Evolutionary conservation across 2,113 vertebrate species (phyloP).

Genomic region (Rutilus rutilus): DNA sequence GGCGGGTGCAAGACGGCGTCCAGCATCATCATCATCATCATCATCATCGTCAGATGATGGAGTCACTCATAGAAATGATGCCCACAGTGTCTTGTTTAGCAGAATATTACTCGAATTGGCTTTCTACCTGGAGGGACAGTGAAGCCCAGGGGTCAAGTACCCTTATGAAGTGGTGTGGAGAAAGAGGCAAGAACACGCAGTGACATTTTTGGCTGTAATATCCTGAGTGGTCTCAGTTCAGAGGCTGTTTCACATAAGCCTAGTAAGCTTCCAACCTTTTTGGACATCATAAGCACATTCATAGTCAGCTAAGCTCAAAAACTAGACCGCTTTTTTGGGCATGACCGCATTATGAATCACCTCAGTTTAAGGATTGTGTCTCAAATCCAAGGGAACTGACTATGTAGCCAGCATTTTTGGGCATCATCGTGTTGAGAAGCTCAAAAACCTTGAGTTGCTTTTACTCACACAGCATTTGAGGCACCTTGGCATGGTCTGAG

Average conservation of each 20-base stretch:
- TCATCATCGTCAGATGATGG: neutral
- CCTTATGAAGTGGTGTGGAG: neutral
- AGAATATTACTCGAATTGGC: neutral
- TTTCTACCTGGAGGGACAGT: neutral
- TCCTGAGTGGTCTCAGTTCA: neutral
- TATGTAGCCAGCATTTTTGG: neutral
- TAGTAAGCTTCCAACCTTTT: neutral
- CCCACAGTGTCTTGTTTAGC: neutral
- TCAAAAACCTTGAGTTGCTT: neutral
- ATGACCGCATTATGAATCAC: neutral
- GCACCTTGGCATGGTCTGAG: neutral
- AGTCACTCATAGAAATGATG: neutral
- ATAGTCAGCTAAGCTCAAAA: neutral
- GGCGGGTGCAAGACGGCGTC: conserved; percentile 6
- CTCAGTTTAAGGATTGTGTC: neutral
- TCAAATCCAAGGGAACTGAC: neutral
- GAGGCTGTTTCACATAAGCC: neutral
- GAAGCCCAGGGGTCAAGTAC: conserved; percentile 9
- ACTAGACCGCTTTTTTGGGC: neutral
- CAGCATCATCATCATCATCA: neutral
- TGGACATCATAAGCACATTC: neutral
- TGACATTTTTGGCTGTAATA: neutral
- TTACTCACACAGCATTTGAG: neutral
- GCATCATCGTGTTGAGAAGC: neutral
- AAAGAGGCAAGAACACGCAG: neutral